phyloP scores from a whole-genome alignment of 2,888 invertebrate species.

The Isotomurus palustris region DNA sequence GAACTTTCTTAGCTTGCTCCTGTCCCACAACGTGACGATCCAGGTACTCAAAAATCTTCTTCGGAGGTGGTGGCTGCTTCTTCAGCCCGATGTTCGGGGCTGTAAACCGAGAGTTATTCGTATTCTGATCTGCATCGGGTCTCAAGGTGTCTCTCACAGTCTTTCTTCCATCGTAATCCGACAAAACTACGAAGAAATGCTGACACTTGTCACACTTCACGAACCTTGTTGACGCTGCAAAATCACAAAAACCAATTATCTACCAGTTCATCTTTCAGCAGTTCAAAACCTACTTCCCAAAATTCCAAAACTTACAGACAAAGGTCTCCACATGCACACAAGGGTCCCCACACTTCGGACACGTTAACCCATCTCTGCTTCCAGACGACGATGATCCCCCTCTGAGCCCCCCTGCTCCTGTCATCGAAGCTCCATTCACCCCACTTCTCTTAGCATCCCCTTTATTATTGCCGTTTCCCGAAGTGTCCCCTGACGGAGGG shows the following conservation, averaged over 20 bases:
- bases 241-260: conserved; percentile 15
- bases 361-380: conserved; percentile 64
- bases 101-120: conserved; percentile 18
- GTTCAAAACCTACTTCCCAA: not conserved
- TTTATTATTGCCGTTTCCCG: conserved; percentile 30
- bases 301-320: conserved; percentile 63
- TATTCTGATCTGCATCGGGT: conserved; percentile 37
- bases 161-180: conserved; percentile 86
- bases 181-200: conserved; percentile 93
- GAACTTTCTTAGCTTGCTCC: conserved; percentile 92
- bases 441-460: conserved; percentile 24
- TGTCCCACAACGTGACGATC: conserved; percentile 97
- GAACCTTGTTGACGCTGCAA: conserved; percentile 80
- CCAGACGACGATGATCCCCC: conserved; percentile 47
- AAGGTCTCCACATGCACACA: conserved; percentile 96
- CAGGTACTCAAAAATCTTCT: conserved; percentile 85
- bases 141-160: conserved; percentile 55
- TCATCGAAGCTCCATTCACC: not conserved
- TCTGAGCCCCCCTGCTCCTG: conserved; percentile 14
- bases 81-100: conserved; percentile 25
- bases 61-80: conserved; percentile 45
- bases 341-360: conserved; percentile 95
- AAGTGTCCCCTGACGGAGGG: conserved; percentile 29
- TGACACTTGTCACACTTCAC: conserved; percentile 98
- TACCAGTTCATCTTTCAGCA: not conserved